Evolutionary conservation across 2,113 vertebrate genomes (phyloP), one percentile per base, ranked within the genome.

Genomic region (Gymnocephalus cernua): DNA sequence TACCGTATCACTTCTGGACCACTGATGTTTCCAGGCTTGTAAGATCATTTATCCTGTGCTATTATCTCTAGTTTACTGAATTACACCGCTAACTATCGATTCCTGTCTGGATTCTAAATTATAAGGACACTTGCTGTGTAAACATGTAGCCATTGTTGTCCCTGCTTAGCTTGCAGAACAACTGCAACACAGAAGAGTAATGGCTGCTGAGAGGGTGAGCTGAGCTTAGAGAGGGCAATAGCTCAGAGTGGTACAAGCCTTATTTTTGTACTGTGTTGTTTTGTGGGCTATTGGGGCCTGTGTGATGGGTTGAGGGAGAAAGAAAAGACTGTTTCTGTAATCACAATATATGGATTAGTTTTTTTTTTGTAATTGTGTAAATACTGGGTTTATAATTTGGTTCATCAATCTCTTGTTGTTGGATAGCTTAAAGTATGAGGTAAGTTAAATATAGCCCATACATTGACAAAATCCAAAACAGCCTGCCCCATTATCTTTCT

Each of bases 61-160:
- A 83, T 89, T 88, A 87, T 91, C 88, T 89, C 79, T 66, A 72
- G 58, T 89, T 92, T 84, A 92, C 83, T 68, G 70, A 89, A 89
- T 92, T 91, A 92, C 93, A 88, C 77, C 14, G 41, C 79, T 83
- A 82, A 72, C 82, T 88, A 92, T 93, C 78, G 93, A 94, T 91
- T 93, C 87, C 86, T 92, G 79, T 89, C 91, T 56, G 32, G 74
- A 76, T 82, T 89, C 82, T 90, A 90, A 92, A 93, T 93, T 91
- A 93, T 91, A 88, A 86, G 85, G 87, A 88, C 87, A 86, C 87
- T 90, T 87, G 75, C 86, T 87, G 87, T 85, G 88, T 86, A 92
- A 93, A 93, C 86, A 86, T 86, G 80, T 64, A 76, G 65, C 82
- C 72, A 82, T 91, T 92, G 91, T 93, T 91, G 80, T 88, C 79